These are phyloP conservation scores for Pelusios castaneus DNA, from an alignment of 2,113 vertebrate genomes.

Conservation along the genomic window DNA sequence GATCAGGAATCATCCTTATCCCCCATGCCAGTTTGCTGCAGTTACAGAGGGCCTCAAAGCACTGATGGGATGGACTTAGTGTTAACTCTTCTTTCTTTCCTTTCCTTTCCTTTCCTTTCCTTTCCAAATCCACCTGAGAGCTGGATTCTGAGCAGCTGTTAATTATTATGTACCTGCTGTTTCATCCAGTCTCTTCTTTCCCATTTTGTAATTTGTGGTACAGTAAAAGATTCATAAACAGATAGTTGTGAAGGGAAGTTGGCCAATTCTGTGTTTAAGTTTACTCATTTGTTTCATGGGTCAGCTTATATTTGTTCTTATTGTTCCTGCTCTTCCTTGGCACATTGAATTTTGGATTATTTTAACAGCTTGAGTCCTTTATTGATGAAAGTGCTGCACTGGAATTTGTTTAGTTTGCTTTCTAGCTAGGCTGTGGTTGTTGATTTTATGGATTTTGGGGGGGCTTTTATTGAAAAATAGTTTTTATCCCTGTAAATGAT, in stretches of 20 bases:
- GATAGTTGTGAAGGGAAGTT: neutral
- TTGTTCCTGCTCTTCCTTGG: neutral
- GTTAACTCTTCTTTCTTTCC: neutral
- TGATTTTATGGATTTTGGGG: neutral
- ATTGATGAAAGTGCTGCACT: neutral
- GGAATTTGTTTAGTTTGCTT: neutral
- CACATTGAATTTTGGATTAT: neutral
- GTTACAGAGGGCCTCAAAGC: slow-evolving; percentile 7
- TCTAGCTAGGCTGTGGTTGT: neutral
- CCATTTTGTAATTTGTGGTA: neutral
- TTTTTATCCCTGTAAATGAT: neutral
- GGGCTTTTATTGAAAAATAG: neutral
- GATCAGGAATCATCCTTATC: slow-evolving; percentile 27
- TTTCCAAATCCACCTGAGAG: slow-evolving; percentile 18
- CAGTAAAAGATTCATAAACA: neutral
- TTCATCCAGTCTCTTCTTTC: neutral
- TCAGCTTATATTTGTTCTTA: fast-evolving
- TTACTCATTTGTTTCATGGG: fast-evolving
- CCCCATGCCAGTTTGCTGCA: neutral
- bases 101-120: slow-evolving; percentile 23
- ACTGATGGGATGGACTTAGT: neutral
- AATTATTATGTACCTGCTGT: neutral
- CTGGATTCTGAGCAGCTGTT: neutral
- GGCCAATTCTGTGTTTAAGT: fast-evolving
- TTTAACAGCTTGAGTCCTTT: neutral